Evolutionary conservation across 2,113 vertebrate genomes (phyloP), one percentile per base, ranked within the genome.

Genomic region (Platichthys stellatus): DNA sequence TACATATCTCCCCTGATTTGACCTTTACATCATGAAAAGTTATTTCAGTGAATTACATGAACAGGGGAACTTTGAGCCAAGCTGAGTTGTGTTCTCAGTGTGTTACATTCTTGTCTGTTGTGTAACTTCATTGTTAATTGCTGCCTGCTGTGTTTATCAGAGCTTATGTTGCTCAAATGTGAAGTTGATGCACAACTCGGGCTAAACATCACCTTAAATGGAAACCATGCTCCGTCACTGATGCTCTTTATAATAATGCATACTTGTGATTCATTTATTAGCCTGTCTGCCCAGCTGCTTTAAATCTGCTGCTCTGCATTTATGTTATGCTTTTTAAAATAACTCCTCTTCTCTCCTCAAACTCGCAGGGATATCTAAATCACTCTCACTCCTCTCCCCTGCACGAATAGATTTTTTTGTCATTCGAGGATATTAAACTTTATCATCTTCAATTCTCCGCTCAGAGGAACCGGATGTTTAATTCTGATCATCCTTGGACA

Each of bases 381-480:
- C 20, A 66, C 47, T 54, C 49, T 57, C 71, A 31, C 49, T 70
- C 6, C 56, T 63, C 53, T 45, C 45, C 24, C 54, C 28, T 5
- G 21, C 26, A 56, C 0, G 0, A 66, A 75, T 74, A 61, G 45
- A 80, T 82, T 83, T 60, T 7, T n/a, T n/a, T n/a, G 53, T 61
- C 54, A 74, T 77, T 82, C 59, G 75, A 69, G 75, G 62, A 69
- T 72, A 74, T 88, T 64, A 88, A 84, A 81, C 23, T 40, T 74
- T 79, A 75, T 81, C 71, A 63, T 83, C 56, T 82, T 81, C 54
- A 69, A 17, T 72, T 63, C 28, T 60, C 18, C 40, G 47, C 81
- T 79, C 73, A 77, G 38, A 77, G 65, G 70, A 66, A 85, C 24
- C 21, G 3, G 64, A 85, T 77, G 76, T 63, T 88, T 76, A 76